phyloP scores from a whole-genome alignment of 1,140 invertebrate genomes.

The Eulimnadia texana region DNA sequence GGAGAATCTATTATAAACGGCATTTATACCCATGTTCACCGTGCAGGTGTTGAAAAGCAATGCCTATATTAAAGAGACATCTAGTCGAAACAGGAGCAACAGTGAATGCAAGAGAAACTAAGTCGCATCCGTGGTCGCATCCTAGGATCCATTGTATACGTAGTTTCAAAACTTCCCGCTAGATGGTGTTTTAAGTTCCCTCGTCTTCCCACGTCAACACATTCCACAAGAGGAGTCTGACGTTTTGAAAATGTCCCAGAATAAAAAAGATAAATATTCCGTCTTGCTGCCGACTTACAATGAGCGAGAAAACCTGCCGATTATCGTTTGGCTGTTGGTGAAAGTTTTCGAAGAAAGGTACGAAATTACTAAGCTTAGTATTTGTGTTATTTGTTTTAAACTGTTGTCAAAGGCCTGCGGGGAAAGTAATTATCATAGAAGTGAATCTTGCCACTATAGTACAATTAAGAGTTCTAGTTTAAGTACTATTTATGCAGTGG shows the following conservation, averaged over 20 bases:
- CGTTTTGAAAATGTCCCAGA: neutral
- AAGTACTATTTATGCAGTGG: constrained; percentile 37
- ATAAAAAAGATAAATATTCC: constrained; percentile 63
- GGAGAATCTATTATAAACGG: neutral
- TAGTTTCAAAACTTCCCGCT: neutral
- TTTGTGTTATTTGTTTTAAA: neutral
- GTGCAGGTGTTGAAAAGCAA: no score
- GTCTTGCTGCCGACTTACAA: constrained; percentile 97
- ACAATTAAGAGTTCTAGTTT: neutral
- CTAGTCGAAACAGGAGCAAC: no score
- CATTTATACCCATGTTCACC: no score
- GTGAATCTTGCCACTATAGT: constrained; percentile 10
- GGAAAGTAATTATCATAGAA: neutral
- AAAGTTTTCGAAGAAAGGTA: constrained; percentile 78
- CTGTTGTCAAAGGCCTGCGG: neutral
- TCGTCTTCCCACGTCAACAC: constrained; percentile 4
- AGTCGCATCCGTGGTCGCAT: neutral
- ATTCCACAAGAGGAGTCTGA: neutral
- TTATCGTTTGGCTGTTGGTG: constrained; percentile 90
- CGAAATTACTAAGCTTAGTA: constrained; percentile 16
- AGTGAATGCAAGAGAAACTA: neutral
- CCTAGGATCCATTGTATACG: neutral
- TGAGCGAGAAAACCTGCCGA: constrained; percentile 92
- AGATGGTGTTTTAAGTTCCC: neutral
- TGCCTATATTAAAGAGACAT: no score